Percentiles rank a stretch among this genome's conserved stretches.
These are phyloP conservation scores for Magallana ariakensis DNA, from an alignment of 1,140 invertebrate species.

Conservation along the genomic window DNA sequence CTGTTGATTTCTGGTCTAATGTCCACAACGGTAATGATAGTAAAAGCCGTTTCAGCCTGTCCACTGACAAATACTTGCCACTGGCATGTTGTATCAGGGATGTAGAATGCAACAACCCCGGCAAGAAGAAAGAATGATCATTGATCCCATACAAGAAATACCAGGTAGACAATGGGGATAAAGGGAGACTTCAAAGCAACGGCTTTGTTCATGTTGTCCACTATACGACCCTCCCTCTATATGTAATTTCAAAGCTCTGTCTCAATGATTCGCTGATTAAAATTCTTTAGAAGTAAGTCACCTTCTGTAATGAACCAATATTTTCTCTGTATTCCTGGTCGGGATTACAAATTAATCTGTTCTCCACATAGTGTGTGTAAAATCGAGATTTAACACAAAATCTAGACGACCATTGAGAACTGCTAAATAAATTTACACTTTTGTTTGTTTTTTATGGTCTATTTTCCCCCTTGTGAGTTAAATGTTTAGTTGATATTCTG, in stretches of 20 bases:
- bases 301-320: constrained; percentile 32
- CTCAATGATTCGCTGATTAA: constrained; percentile 41
- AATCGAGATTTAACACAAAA: constrained; percentile 7
- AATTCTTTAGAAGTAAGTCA: constrained; percentile 44
- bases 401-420: not conserved
- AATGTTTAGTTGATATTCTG: constrained; percentile 18
- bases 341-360: constrained; percentile 11
- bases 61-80: not conserved
- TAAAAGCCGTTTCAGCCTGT: not conserved
- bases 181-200: constrained; percentile 18
- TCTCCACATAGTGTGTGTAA: constrained; percentile 16
- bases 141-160: constrained; percentile 21
- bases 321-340: constrained; percentile 12
- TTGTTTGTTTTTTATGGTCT: not conserved
- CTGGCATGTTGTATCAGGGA: constrained; percentile 23
- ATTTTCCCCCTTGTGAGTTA: not conserved
- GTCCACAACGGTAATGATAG: no score
- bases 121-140: constrained; percentile 19
- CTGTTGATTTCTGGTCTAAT: no score
- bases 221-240: not conserved
- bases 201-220: not conserved
- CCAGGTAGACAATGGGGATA: constrained; percentile 21
- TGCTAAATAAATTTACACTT: constrained; percentile 15
- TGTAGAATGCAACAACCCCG: constrained; percentile 13
- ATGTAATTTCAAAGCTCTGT: constrained; percentile 33